These are phyloP conservation scores for Pseudococcus viburni DNA, from an alignment of 2,888 invertebrate species.

Conservation along the genomic window DNA sequence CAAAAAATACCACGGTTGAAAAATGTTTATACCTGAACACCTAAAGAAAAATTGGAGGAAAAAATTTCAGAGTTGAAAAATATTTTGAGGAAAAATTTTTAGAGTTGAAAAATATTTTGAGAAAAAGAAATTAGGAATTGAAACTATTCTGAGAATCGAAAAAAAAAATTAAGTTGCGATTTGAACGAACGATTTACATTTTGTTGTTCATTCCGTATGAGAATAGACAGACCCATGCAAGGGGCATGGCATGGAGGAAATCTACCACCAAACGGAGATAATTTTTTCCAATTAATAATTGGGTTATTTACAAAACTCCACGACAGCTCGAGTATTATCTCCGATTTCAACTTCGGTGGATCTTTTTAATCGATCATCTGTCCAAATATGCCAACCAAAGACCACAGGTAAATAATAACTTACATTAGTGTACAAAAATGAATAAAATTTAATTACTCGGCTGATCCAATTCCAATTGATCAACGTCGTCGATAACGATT, in stretches of 20 bases:
- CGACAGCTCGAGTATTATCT: not conserved
- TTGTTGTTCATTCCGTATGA: too few species aligned
- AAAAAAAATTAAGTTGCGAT: too few species aligned
- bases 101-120: too few species aligned
- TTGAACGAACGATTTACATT: too few species aligned
- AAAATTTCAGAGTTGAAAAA: too few species aligned
- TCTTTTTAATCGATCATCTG: not conserved
- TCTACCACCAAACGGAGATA: not conserved
- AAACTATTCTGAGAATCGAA: too few species aligned
- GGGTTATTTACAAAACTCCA: not conserved
- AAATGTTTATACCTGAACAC: too few species aligned
- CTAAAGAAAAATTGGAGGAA: too few species aligned
- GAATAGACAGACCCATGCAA: too few species aligned
- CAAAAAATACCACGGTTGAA: too few species aligned
- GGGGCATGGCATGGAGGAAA: not conserved
- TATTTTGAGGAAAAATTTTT: too few species aligned
- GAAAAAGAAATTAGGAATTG: too few species aligned
- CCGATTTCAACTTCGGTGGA: not conserved
- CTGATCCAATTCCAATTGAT: conserved; percentile 75
- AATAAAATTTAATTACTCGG: conserved; percentile 64
- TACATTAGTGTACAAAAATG: not conserved
- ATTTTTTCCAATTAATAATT: conserved; percentile 12
- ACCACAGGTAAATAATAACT: not conserved
- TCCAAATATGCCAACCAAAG: not conserved
- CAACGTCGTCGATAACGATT: conserved; percentile 93